A percentile compares a stretch with the other conserved stretches of the same genome.
These are phyloP conservation scores for Periophthalmodon schlosseri DNA, from an alignment of 2,113 vertebrate species.

Conservation along the genomic window DNA sequence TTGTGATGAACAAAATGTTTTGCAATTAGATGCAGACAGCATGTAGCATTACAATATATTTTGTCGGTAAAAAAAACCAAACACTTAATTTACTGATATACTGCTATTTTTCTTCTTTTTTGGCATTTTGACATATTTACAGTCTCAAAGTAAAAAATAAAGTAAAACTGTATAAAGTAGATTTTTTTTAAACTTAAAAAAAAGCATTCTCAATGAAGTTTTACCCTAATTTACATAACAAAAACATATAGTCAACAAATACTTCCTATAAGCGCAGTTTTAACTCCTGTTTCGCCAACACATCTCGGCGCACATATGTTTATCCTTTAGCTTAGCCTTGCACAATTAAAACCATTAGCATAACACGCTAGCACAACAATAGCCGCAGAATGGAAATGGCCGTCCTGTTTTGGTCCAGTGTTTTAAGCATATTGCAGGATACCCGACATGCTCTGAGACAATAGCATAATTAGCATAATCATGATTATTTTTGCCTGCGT, in stretches of 20 bases:
- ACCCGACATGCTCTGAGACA: constrained; percentile 51
- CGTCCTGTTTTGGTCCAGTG: constrained; percentile 4
- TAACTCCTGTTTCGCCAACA: constrained; percentile 3
- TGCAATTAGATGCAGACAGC: too few relatives aligned
- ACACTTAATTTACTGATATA: too few relatives aligned
- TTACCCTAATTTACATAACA: not conserved
- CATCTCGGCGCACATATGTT: not conserved
- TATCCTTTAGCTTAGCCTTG: constrained; percentile 1
- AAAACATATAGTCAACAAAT: not conserved
- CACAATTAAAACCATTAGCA: constrained; percentile 18
- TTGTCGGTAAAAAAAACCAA: too few relatives aligned
- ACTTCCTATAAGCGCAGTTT: not conserved
- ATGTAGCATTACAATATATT: too few relatives aligned
- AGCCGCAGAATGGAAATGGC: not conserved
- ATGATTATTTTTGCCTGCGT: constrained; percentile 67
- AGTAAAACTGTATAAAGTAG: too few relatives aligned
- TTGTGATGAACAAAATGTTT: not conserved
- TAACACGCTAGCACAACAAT: constrained; percentile 6
- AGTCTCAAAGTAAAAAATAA: not conserved
- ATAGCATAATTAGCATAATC: constrained; percentile 73
- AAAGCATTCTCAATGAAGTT: not conserved
- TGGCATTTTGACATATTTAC: not conserved
- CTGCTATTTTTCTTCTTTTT: not conserved
- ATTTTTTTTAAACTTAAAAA: too few relatives aligned
- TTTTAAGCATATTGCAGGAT: constrained; percentile 29